Evolutionary conservation across 2,888 invertebrate species (phyloP), one percentile per base, ranked within the genome.

Genomic region (Odontomyia ornata): DNA sequence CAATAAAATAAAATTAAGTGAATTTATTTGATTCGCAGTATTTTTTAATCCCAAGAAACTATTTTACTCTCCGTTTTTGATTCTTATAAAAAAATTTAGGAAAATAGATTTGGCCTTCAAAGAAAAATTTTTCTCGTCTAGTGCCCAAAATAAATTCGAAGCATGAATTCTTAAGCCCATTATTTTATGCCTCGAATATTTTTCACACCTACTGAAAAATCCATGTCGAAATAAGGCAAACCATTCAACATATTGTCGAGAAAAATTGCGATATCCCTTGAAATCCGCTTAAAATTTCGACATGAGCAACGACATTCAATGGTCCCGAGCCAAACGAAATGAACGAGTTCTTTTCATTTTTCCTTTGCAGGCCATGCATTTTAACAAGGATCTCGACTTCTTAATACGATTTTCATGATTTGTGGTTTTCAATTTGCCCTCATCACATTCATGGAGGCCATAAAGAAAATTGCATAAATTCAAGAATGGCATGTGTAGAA

Each of bases 341-440:
- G 25, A 69, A 27, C 15, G 25, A 43, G 23, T 25, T 36, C 60
- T 60, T 73, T 73, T 56, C 23, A 23, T 36, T 67, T 18, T 23
- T 15, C 43, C n/a, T n/a, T n/a, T n/a, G n/a, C 43, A 43, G 27
- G 27, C 36, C n/a, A 56, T 18, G 21, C 0, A 18, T 18, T 67
- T 69, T 47, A 30, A 9, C 69, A 11, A 73, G 73, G 36, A 60
- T 21, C 52, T 60, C 28, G 13, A 30, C 15, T 69, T 21, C 76
- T 25, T 75, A 77, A 80, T 79, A 76, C 77, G 80, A 80, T 80
- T 80, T 80, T 77, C 69, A 73, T 80, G 80, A 80, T 79, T 80
- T 80, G 80, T 80, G 80, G 80, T 80, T 80, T 80, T 77, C 77
- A 79, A 80, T 80, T 78, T 77, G 56, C 76, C 76, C 77, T 76